These are phyloP conservation scores for Atopsyche davidsoni DNA, from an alignment of 1,140 invertebrate species.

Conservation along the genomic window DNA sequence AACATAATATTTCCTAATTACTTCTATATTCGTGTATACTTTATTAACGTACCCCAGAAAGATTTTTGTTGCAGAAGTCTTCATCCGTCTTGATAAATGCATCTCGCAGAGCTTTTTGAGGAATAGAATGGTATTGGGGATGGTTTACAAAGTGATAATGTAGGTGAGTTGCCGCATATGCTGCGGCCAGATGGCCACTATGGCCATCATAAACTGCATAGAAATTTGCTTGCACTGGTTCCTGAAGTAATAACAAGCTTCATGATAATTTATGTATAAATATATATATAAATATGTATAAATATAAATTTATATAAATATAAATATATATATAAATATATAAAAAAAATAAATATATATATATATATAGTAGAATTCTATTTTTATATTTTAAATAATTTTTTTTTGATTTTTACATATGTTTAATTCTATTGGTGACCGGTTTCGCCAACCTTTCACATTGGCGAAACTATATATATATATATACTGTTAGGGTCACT, in stretches of 20 bases:
- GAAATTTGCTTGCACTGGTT: conserved; percentile 57
- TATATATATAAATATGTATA: too few species aligned
- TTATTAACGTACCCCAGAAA: conserved; percentile 20
- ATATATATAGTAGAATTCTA: too few species aligned
- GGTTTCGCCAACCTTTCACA: too few species aligned
- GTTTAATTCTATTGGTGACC: too few species aligned
- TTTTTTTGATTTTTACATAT: too few species aligned
- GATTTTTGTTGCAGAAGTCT: conserved; percentile 67
- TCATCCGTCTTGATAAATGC: conserved; percentile 80
- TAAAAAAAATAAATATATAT: conserved; percentile 1
- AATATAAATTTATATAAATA: background rate
- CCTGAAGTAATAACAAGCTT: conserved; percentile 32
- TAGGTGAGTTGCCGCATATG: conserved; percentile 80
- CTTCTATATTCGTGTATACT: too few species aligned
- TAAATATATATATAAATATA: conserved; percentile 9
- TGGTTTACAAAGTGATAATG: conserved; percentile 79
- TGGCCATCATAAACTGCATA: conserved; percentile 97
- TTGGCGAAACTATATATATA: conserved; percentile 6
- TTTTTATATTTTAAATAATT: too few species aligned
- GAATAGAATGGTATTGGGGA: conserved; percentile 60
- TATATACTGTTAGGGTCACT: too few species aligned
- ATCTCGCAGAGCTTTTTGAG: conserved; percentile 65
- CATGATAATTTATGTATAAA: background rate
- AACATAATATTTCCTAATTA: too few species aligned
- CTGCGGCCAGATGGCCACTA: conserved; percentile 83